Evolutionary conservation across 2,113 vertebrate species (phyloP), one percentile per base, ranked within the genome.

Genomic region (Anoura caudifer): DNA sequence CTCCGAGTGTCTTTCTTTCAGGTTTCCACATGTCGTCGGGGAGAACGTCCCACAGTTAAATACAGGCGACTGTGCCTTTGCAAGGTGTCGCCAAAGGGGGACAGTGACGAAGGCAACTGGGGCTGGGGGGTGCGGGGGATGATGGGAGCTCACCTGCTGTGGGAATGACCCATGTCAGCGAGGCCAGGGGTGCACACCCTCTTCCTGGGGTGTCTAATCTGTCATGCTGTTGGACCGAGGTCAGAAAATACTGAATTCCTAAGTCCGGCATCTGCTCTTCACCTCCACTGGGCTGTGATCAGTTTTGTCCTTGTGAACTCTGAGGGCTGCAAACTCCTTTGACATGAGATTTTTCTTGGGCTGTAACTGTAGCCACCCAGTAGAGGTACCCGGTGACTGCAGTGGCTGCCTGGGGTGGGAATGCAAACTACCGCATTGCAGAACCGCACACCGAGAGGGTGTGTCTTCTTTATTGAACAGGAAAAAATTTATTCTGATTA

Each of bases 161-260:
- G 45, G 79, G 16, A 38, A 11, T 16, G 22, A 76, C 17, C 19
- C 3, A 45, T 36, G 24, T 84, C 45, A n/a, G 2, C 0, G 17
- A 77, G 33, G 26, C 7, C 26, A n/a, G 36, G 8, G 75, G 59
- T 4, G 14, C 20, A 15, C 4, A 16, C 16, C 33, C 7, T 63
- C 13, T n/a, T 19, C 36, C 3, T 2, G 4, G 26, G 52, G 43
- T 6, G 8, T 4, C 45, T 11, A 16, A 1, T 17, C 31, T 45
- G 24, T n/a, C 24, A 2, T 1, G 8, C 17, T 36, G 6, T 11
- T 11, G 22, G 45, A 17, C 19, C 3, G n/a, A 61, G 47, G 50
- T 10, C 59, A 96, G 52, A 41, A 93, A 33, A 63, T 10, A 1
- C 0, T 36, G 38, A 52, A 2, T 52, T 43, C 69, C 15, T 77